Percentiles rank a stretch among this genome's conserved stretches.
Evolutionary conservation across 1,140 invertebrate species (phyloP).

Genomic region (Phthorimaea operculella): DNA sequence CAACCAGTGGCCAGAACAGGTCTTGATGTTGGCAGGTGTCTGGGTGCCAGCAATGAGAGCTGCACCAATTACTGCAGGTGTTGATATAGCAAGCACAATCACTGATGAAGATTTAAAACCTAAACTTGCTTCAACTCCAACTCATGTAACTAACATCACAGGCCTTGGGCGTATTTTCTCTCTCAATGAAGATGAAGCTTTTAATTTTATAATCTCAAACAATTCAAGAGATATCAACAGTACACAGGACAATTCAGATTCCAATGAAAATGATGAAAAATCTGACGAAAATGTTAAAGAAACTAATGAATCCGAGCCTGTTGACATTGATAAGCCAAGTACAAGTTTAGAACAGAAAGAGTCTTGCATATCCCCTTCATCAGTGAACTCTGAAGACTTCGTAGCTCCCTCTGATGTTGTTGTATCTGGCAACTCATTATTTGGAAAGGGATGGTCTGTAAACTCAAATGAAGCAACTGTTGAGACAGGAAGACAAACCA

Average conservation of each 20-base stretch:
- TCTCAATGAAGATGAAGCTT: constrained; percentile 73
- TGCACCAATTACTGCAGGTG: constrained; percentile 72
- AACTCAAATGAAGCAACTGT: neutral
- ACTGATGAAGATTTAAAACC: constrained; percentile 58
- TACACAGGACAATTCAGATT: neutral
- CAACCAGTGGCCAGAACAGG: constrained; percentile 89
- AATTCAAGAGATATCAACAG: constrained; percentile 31
- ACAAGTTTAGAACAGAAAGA: constrained; percentile 36
- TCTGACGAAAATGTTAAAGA: constrained; percentile 20
- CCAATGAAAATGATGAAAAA: constrained; percentile 13
- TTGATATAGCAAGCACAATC: constrained; percentile 79
- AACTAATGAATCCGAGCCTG: constrained; percentile 11
- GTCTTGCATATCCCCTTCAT: constrained; percentile 34
- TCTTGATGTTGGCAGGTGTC: constrained; percentile 84
- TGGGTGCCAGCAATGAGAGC: constrained; percentile 82
- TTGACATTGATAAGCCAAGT: constrained; percentile 31
- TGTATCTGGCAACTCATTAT: constrained; percentile 74
- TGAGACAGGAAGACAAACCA: neutral
- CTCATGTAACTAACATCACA: constrained; percentile 50
- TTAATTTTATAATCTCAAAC: constrained; percentile 73
- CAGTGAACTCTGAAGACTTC: constrained; percentile 44
- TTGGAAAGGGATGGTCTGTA: constrained; percentile 75
- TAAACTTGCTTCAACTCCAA: constrained; percentile 56
- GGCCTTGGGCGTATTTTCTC: constrained; percentile 64
- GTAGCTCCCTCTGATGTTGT: constrained; percentile 38